Evolutionary conservation across 2,113 vertebrate species (phyloP), one percentile per base, ranked within the genome.

Genomic region (Vicugna pacos): DNA sequence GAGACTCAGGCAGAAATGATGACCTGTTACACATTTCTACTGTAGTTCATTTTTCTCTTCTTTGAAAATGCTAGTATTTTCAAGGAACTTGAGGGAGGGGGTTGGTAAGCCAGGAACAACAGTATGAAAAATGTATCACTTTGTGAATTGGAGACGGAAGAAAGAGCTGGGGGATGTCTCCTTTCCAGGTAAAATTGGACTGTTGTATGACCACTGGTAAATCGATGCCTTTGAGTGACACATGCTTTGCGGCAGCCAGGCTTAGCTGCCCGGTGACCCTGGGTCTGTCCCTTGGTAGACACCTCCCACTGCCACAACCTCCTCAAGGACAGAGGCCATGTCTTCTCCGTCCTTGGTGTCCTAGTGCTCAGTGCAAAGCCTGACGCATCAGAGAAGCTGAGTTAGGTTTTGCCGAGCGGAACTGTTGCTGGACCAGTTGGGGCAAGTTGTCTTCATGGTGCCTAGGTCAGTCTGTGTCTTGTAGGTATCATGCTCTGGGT

Each of bases 41-140:
- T 75, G 1, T 72, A 4, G 0, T 48, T 85, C 19, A 62, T 80
- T 64, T n/a, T 24, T 54, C 38, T 76, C 35, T 42, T 80, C 89
- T 93, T 64, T 94, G 64, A 65, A 91, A 95, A 81, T 72, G 24
- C 30, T 75, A 14, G 30, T 77, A 28, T 72, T 83, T 89, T 48
- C 24, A 85, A 65, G 86, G 35, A 80, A 65, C 42, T 3, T 38
- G n/a, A 82, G 52, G 32, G 64, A 50, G 17, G 9, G 9, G 10
- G 19, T 70, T n/a, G 58, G 19, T 32, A 50, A 81, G 24, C 50
- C 35, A 42, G 16, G 38, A 80, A 76, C 17, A 58, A 20, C 9
- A 92, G 24, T 54, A 14, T 73, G 20, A 38, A 84, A 80, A 84
- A 20, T 16, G 0, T 64, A 65, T 65, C 85, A 22, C n/a, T 90